Evolutionary conservation across 2,797 vertebrate species (phyloP), one percentile per base, ranked within the genome.

Genomic region (Hippopotamyrus pictus): DNA sequence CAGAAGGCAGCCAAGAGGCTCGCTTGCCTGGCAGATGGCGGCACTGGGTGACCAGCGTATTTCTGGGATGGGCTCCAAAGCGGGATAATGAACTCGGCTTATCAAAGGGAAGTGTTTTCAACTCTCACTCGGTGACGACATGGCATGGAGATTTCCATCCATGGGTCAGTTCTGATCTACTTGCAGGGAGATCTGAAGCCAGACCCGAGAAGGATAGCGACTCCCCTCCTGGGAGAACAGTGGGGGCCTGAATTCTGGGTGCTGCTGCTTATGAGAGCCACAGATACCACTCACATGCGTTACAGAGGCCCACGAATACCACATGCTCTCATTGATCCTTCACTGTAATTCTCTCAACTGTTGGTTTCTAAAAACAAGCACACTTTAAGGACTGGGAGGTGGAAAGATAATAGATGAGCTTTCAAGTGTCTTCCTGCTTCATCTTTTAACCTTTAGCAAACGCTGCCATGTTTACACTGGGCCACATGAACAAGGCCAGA

Each of bases 11-110:
- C 57, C 54, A 86, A n/a, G 11, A 44, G 82, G 82, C 44, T 22
- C 2, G 5, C 41, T 53, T 69, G 57, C 25, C 57, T 86, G 46
- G 62, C 88, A 89, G 88, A 89, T 89, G 88, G 88, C 11, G 8
- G 82, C 59, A 19, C 44, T 86, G 82, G 82, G 88, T 69, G 53
- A 89, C 82, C 88, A n/a, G 59, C 46, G 22, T 12, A 86, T 41
- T 89, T 86, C 83, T 84, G 54, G 57, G 82, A 86, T 37, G 8
- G 1, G 41, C 14, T 86, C 82, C 88, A 89, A 85, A 22, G 41
- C 0, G 14, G 82, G 85, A 85, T 89, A 85, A 85, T 85, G 41
- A 59, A 65, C 41, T 37, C 44, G 17, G 88, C 83, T 83, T 50
- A 44, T 89, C 44, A 51, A 51, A 89, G 79, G 9, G 44, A 46